Conservation (phyloP, 2,888 invertebrate genomes). For the Melanostoma scalare region DNA sequence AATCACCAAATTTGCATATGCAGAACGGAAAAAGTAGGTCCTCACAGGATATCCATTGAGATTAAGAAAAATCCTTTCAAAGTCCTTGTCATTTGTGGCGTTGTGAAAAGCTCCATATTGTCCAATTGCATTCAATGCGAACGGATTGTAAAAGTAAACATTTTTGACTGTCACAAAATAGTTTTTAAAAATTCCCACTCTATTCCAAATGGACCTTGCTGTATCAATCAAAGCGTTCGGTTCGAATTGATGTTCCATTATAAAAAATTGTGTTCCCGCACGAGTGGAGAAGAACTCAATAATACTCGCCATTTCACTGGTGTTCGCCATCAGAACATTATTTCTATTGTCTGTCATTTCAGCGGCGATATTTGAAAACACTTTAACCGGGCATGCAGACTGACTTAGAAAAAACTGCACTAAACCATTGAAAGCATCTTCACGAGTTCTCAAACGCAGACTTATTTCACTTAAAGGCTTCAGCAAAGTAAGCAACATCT, state of each 20-base stretch:
- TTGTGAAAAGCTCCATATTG: slow-evolving; percentile 67
- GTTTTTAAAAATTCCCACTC: slow-evolving; percentile 75
- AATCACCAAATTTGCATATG: slow-evolving; percentile 76
- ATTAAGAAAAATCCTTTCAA: slow-evolving; percentile 74
- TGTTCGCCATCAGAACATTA: slow-evolving; percentile 26
- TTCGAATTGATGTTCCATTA: slow-evolving; percentile 31
- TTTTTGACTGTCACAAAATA: slow-evolving; percentile 74
- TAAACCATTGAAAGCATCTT: slow-evolving; percentile 69
- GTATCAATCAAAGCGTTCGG: slow-evolving; percentile 62
- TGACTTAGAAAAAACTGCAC: slow-evolving; percentile 75
- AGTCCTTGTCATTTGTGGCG: background rate
- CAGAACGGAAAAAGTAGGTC: slow-evolving; percentile 79
- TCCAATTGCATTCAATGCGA: slow-evolving; percentile 50
- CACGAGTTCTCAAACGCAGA: slow-evolving; percentile 71
- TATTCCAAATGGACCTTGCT: slow-evolving; percentile 75
- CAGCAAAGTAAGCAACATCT: slow-evolving; percentile 53
- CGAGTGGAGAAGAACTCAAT: slow-evolving; percentile 37
- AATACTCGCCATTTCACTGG: slow-evolving; percentile 1
- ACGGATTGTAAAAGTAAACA: slow-evolving; percentile 78
- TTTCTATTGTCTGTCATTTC: slow-evolving; percentile 24
- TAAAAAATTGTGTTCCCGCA: slow-evolving; percentile 40
- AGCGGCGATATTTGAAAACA: slow-evolving; percentile 52
- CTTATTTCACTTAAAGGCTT: slow-evolving; percentile 73
- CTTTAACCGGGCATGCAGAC: slow-evolving; percentile 57
- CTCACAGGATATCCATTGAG: slow-evolving; percentile 79